A percentile compares a stretch with the other conserved stretches of the same genome.
These are phyloP conservation scores for Mythimna ferrago DNA, from an alignment of 2,888 invertebrate species.

Conservation along the genomic window DNA sequence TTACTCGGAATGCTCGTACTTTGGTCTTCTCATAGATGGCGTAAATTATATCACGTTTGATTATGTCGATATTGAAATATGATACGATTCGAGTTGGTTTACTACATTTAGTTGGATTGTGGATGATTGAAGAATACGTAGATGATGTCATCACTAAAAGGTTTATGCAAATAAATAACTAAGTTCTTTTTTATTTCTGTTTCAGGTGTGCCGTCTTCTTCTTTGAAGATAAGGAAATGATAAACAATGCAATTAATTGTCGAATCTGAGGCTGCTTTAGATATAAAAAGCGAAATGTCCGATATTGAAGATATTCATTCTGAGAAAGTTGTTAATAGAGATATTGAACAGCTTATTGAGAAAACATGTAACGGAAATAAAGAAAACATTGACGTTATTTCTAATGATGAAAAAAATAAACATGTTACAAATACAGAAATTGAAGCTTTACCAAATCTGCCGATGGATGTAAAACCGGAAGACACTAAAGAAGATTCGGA, in stretches of 20 bases:
- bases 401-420: conserved; percentile 49
- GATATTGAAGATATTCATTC: conserved; percentile 71
- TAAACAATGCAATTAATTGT: conserved; percentile 87
- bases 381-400: conserved; percentile 64
- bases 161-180: conserved; percentile 14
- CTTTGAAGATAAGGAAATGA: conserved; percentile 74
- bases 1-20: not conserved
- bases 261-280: conserved; percentile 74
- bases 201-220: conserved; percentile 72
- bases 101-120: not conserved
- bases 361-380: conserved; percentile 67
- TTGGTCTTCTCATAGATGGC: conserved; percentile 20
- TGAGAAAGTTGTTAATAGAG: conserved; percentile 69
- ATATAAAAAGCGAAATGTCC: conserved; percentile 80
- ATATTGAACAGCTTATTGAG: conserved; percentile 65
- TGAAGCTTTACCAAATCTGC: conserved; percentile 35
- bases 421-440: conserved; percentile 21
- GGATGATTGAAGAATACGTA: conserved; percentile 4
- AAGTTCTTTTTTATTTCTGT: conserved; percentile 57
- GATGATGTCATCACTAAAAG: conserved; percentile 12
- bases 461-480: conserved; percentile 32
- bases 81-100: not conserved
- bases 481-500: conserved; percentile 42
- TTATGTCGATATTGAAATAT: not conserved
- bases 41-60: not conserved